Evolutionary conservation across 1,140 invertebrate genomes (phyloP).

Genomic region (Drosophila tsacasi): DNA sequence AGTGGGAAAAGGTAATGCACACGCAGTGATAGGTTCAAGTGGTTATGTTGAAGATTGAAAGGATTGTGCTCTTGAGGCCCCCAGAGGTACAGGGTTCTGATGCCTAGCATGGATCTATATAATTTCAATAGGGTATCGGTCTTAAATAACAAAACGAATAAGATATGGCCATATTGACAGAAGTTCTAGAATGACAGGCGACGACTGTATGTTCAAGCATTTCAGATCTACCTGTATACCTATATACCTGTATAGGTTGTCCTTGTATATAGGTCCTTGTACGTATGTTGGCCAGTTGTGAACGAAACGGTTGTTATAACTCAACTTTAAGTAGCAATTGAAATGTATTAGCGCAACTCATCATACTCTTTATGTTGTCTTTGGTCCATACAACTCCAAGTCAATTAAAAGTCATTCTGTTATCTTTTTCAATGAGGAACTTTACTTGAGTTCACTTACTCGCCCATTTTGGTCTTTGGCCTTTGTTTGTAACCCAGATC

Average conservation of each 20-base stretch:
- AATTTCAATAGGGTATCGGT: background rate
- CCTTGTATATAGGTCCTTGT: no score
- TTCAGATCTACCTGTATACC: background rate
- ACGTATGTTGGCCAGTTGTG: no score
- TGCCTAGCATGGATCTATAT: background rate
- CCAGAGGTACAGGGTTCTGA: background rate
- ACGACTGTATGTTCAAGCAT: no score
- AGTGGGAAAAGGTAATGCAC: conserved; percentile 10
- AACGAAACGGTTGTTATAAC: no score
- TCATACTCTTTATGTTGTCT: background rate
- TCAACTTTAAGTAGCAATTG: background rate
- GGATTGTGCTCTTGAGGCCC: background rate
- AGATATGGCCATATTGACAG: no score
- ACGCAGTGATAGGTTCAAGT: conserved; percentile 2
- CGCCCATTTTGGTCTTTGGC: background rate
- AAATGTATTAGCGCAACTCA: background rate
- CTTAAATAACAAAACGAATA: background rate
- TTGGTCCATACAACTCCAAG: background rate
- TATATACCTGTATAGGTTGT: no score
- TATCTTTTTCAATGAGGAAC: conserved; percentile 13
- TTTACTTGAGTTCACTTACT: conserved; percentile 9
- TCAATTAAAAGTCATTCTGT: background rate
- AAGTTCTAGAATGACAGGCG: no score
- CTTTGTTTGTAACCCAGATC: background rate
- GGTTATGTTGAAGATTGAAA: no score